These are phyloP conservation scores for Lepidurus couesii DNA, from an alignment of 1,140 invertebrate species.

Conservation along the genomic window DNA sequence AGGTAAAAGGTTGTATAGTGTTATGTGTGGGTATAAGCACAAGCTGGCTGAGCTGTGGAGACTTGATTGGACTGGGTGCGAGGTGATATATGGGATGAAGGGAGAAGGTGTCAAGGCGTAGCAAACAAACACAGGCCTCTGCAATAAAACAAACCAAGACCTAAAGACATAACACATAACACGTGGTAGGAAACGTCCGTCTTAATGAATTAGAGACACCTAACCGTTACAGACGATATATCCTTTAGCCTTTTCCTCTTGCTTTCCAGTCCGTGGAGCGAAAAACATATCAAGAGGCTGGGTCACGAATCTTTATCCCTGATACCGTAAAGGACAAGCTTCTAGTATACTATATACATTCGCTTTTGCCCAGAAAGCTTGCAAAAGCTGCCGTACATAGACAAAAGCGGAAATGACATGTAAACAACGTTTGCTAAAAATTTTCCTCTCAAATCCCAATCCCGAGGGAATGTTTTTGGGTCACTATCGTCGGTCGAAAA, in stretches of 20 bases:
- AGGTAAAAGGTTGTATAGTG: neutral
- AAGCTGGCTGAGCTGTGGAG: neutral
- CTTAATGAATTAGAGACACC: constrained; percentile 1
- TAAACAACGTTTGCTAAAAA: neutral
- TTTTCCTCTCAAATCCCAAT: neutral
- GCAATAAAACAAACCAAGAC: constrained; percentile 13
- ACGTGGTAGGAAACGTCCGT: neutral
- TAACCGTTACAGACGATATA: constrained; percentile 10
- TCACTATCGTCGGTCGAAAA: neutral
- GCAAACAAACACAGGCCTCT: constrained; percentile 18
- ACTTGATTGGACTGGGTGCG: constrained; percentile 4
- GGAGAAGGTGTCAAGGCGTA: constrained; percentile 17
- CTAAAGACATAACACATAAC: neutral
- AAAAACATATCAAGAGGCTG: neutral
- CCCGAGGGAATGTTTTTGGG: neutral
- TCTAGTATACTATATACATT: too few species aligned
- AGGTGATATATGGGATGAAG: constrained; percentile 18
- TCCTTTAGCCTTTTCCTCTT: neutral
- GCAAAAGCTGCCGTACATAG: too few species aligned
- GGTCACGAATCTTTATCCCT: neutral
- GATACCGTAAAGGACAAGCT: too few species aligned
- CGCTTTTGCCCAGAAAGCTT: too few species aligned
- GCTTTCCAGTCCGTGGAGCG: neutral
- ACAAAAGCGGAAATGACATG: too few species aligned
- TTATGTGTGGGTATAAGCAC: neutral